A percentile compares a stretch with the other conserved stretches of the same genome.
Conservation (phyloP, 2,888 invertebrate genomes). For the Cephus nigrinus region DNA sequence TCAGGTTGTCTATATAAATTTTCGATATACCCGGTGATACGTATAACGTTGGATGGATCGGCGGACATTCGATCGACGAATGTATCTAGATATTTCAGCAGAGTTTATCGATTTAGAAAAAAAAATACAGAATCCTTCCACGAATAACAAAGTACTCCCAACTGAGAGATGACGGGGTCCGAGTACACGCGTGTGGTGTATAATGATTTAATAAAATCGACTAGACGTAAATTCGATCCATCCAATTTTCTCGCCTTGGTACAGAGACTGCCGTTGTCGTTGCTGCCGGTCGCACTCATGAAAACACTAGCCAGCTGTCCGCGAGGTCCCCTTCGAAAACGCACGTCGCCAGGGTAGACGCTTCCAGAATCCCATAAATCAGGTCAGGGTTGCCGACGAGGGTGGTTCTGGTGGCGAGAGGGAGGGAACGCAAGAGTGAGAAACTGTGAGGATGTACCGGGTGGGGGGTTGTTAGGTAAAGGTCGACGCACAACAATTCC, state of each 20-base stretch:
- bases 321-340: conserved; percentile 45
- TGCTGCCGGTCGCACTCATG: conserved; percentile 25
- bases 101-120: not conserved
- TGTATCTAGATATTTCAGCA: not conserved
- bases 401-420: conserved; percentile 45
- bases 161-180: not conserved
- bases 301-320: conserved; percentile 62
- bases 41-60: not conserved
- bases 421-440: not conserved
- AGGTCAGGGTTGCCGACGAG: conserved; percentile 67
- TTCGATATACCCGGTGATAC: not conserved
- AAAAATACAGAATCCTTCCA: not conserved
- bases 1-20: not conserved
- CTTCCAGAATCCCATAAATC: conserved; percentile 74
- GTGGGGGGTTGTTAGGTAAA: conserved; percentile 56
- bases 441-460: conserved; percentile 18
- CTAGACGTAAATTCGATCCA: not conserved
- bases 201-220: not conserved
- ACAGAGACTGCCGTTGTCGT: not conserved
- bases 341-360: conserved; percentile 63
- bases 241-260: not conserved
- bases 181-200: not conserved
- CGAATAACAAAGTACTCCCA: not conserved
- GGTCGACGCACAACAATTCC: conserved; percentile 62
- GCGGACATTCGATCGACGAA: not conserved